Conservation (phyloP, 2,797 vertebrate species). For the Acanthopagrus latus region DNA sequence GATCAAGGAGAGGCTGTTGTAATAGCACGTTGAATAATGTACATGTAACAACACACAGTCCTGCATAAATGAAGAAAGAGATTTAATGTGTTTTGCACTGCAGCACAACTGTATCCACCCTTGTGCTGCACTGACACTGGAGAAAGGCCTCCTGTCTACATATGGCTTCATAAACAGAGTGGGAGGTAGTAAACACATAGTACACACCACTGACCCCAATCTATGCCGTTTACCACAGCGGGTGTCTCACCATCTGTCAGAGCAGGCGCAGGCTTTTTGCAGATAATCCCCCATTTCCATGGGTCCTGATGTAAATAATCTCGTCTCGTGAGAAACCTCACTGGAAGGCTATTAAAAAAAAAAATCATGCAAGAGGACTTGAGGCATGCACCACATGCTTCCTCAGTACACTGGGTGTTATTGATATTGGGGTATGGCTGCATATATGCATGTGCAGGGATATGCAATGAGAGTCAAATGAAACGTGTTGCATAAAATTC, state of each 20-base stretch:
- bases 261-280: constrained; percentile 33
- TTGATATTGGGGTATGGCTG: no score
- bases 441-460: no score
- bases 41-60: not conserved
- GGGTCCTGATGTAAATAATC: constrained; percentile 37
- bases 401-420: no score
- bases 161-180: constrained; percentile 4
- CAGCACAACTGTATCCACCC: not conserved
- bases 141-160: not conserved
- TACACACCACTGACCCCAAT: constrained; percentile 63
- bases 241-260: constrained; percentile 66
- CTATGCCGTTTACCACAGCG: constrained; percentile 46
- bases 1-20: no score
- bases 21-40: no score
- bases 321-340: constrained; percentile 12
- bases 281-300: constrained; percentile 55
- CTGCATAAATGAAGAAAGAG: not conserved
- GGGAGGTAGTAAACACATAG: constrained; percentile 10
- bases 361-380: constrained; percentile 7
- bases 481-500: no score
- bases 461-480: no score
- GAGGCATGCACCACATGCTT: not conserved
- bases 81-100: not conserved
- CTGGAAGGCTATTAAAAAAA: not conserved
- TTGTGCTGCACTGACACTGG: constrained; percentile 5